Conservation (phyloP, 2,113 vertebrate species). For the Melanotaenia duboulayi region DNA sequence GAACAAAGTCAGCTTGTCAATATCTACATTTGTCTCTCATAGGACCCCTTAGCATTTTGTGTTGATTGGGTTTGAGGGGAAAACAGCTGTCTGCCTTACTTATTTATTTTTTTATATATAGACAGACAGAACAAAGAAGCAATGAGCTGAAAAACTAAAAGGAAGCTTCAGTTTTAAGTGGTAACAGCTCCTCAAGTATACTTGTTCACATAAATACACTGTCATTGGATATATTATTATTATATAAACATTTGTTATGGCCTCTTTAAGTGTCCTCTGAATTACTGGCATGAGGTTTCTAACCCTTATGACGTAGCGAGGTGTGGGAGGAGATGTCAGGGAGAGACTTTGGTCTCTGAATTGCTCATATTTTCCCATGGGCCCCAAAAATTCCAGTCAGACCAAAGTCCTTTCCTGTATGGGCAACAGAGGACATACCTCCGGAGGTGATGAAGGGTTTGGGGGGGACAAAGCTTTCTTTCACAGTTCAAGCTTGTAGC, state of each 20-base stretch:
- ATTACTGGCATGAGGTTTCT: constrained; percentile 6
- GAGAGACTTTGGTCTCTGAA: constrained; percentile 13
- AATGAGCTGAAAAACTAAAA: not conserved
- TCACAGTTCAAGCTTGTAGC: constrained; percentile 81
- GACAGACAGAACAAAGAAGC: not conserved
- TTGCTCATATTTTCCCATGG: constrained; percentile 81
- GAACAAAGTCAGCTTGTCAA: not conserved
- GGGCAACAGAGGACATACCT: constrained; percentile 87
- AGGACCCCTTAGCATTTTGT: not conserved
- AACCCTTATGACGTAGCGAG: constrained; percentile 23
- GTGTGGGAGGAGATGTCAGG: constrained; percentile 37
- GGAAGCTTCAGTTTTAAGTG: not conserved
- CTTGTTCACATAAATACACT: not conserved
- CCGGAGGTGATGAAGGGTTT: constrained; percentile 72
- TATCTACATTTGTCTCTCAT: not conserved
- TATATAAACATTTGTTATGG: not conserved
- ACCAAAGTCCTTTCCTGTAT: constrained; percentile 88
- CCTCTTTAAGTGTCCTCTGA: not conserved
- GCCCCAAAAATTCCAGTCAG: constrained; percentile 88
- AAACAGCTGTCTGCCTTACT: not conserved
- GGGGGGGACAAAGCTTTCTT: constrained; percentile 88
- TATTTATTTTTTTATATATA: not conserved
- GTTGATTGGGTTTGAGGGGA: no score
- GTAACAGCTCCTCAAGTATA: not conserved
- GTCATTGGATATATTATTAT: not conserved